These are phyloP conservation scores for Fukomys damarensis DNA, from an alignment of 2,113 vertebrate genomes.

Conservation along the genomic window DNA sequence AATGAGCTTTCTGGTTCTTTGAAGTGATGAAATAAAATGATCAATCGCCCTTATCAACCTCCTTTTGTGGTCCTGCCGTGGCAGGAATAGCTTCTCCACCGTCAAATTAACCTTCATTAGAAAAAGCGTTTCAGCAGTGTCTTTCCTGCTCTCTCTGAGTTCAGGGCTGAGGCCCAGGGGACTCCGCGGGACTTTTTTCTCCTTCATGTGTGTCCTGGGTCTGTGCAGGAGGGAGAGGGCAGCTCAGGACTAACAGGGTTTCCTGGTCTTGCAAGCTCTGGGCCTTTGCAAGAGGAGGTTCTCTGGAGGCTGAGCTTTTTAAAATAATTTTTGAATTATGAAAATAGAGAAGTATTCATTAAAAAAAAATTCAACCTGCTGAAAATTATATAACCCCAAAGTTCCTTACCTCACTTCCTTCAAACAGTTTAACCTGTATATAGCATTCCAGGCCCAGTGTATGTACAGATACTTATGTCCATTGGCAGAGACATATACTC, in stretches of 20 bases:
- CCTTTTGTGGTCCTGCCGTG: not conserved
- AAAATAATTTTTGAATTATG: conserved; percentile 26
- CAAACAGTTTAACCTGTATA: not conserved
- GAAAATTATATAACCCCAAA: not conserved
- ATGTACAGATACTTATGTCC: not conserved
- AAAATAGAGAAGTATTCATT: not conserved
- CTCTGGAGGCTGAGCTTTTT: not conserved
- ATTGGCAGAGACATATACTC: rapidly evolving
- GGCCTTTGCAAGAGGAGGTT: not conserved
- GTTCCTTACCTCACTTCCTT: not conserved
- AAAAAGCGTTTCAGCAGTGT: not conserved
- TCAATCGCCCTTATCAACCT: conserved; percentile 56
- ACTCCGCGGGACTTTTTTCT: rapidly evolving
- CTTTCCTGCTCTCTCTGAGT: not conserved
- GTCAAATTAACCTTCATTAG: conserved; percentile 44
- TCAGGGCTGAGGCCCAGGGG: not conserved
- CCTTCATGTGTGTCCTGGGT: rapidly evolving
- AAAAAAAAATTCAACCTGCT: not conserved
- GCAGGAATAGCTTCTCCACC: not conserved
- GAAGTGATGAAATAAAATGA: conserved; percentile 74
- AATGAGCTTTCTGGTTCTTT: conserved; percentile 55
- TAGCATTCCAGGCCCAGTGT: not conserved
- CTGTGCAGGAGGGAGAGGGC: rapidly evolving
- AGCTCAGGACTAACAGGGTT: rapidly evolving
- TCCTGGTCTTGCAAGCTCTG: not conserved